Evolutionary conservation across 1,140 invertebrate species (phyloP).

Genomic region (Matsumurasca onukii): DNA sequence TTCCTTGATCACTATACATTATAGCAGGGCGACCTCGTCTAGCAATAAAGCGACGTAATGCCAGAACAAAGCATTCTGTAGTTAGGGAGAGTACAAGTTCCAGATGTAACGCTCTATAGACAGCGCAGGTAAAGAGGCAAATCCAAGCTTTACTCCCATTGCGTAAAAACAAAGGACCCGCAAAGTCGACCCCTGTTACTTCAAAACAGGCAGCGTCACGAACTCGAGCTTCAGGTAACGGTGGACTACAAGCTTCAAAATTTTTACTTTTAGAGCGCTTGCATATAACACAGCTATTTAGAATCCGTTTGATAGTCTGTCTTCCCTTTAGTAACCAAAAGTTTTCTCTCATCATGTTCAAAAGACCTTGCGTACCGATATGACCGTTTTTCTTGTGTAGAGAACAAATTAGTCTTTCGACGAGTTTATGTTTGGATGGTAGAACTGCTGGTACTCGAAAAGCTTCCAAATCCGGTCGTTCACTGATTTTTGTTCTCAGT

Average conservation of each 20-base stretch:
- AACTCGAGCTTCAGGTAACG: slow-evolving; percentile 35
- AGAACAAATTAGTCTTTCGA: background rate
- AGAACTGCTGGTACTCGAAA: slow-evolving; percentile 18
- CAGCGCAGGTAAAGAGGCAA: slow-evolving; percentile 46
- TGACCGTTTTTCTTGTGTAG: background rate
- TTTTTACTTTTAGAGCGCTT: background rate
- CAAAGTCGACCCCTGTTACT: slow-evolving; percentile 42
- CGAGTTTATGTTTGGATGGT: slow-evolving; percentile 9
- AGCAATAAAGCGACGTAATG: slow-evolving; percentile 42
- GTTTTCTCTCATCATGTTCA: slow-evolving; percentile 5
- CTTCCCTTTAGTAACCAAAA: slow-evolving; percentile 8
- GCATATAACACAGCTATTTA: slow-evolving; percentile 8
- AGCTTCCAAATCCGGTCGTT: background rate
- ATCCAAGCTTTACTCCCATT: slow-evolving; percentile 43
- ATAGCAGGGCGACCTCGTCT: slow-evolving; percentile 43
- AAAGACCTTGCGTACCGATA: background rate
- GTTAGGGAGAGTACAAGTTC: background rate
- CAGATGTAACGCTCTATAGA: slow-evolving; percentile 42
- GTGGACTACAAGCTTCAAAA: background rate
- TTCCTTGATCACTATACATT: slow-evolving; percentile 48
- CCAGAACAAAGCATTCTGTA: background rate
- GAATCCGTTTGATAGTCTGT: slow-evolving; percentile 1
- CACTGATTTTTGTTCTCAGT: slow-evolving; percentile 14
- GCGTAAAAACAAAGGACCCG: slow-evolving; percentile 42
- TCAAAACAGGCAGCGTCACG: slow-evolving; percentile 40